A percentile compares a stretch with the other conserved stretches of the same genome.
Conservation (phyloP, 2,113 vertebrate species). For the Solea senegalensis region DNA sequence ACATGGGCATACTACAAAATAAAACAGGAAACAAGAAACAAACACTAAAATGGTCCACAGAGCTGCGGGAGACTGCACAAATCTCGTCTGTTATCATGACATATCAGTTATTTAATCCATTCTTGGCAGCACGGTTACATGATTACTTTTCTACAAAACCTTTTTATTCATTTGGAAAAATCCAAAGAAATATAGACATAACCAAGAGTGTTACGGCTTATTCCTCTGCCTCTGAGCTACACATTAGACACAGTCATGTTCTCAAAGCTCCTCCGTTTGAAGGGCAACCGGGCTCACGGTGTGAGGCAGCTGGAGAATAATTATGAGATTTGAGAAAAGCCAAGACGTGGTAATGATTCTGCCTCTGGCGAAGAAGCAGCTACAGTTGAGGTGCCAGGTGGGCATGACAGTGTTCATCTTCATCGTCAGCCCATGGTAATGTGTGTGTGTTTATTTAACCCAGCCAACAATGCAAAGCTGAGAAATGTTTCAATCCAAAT, state of each 20-base stretch:
- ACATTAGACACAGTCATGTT: not conserved
- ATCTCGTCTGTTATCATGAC: no score
- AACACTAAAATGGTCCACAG: no score
- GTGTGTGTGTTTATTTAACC: not conserved
- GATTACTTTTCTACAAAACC: no score
- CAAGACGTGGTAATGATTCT: not conserved
- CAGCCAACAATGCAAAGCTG: not conserved
- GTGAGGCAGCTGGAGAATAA: not conserved
- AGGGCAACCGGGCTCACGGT: not conserved
- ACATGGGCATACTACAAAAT: no score
- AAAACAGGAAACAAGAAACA: no score
- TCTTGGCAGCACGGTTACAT: no score
- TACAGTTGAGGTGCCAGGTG: not conserved
- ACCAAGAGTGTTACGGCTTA: no score
- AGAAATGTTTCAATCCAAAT: not conserved
- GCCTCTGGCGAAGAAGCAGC: not conserved
- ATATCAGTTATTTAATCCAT: no score
- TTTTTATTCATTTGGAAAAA: no score
- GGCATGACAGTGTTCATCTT: not conserved
- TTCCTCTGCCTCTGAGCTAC: no score
- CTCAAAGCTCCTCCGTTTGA: not conserved
- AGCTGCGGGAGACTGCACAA: no score
- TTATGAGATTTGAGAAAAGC: not conserved
- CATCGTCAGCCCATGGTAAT: not conserved
- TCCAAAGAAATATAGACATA: no score